Percentiles rank a stretch among this genome's conserved stretches.
These are phyloP conservation scores for Agrotis clavis DNA, from an alignment of 2,888 invertebrate species.

Conservation along the genomic window DNA sequence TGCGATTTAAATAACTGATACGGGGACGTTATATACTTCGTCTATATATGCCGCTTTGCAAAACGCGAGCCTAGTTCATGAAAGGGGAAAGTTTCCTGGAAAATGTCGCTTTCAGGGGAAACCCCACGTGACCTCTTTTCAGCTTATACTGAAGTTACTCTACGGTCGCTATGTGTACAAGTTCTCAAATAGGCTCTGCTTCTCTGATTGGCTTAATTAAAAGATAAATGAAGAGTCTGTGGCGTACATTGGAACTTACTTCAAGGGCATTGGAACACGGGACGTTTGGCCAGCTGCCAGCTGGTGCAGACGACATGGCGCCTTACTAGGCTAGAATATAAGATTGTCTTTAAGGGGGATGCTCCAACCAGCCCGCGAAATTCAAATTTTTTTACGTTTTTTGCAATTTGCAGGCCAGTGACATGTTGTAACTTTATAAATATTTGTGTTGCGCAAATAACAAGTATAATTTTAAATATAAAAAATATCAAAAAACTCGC, in stretches of 20 bases:
- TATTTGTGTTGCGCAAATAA: too few relatives aligned
- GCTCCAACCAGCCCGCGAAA: too few relatives aligned
- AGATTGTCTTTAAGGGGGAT: slow-evolving; percentile 59
- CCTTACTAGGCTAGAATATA: slow-evolving; percentile 68
- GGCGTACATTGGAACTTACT: slow-evolving; percentile 47
- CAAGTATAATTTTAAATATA: too few relatives aligned
- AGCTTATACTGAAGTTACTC: neutral
- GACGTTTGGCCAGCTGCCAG: slow-evolving; percentile 75
- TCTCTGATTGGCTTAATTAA: slow-evolving; percentile 39
- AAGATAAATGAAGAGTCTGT: slow-evolving; percentile 42
- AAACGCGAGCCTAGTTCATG: slow-evolving; percentile 15
- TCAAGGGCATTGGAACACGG: slow-evolving; percentile 71
- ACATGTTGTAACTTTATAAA: too few relatives aligned
- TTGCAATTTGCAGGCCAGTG: too few relatives aligned
- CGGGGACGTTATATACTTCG: slow-evolving; percentile 17
- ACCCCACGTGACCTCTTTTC: slow-evolving; percentile 9
- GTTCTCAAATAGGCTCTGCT: slow-evolving; percentile 9
- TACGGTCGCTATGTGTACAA: neutral
- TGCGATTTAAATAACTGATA: slow-evolving; percentile 45
- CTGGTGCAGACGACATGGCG: slow-evolving; percentile 77
- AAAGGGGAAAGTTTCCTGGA: slow-evolving; percentile 31
- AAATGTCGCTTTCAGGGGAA: slow-evolving; percentile 16
- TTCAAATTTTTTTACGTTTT: too few relatives aligned
- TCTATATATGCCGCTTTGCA: slow-evolving; percentile 5
- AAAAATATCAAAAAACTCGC: too few relatives aligned